Percentiles rank a stretch among this genome's conserved stretches.
These are phyloP conservation scores for Mimumesa dahlbomi DNA, from an alignment of 2,888 invertebrate species.

Conservation along the genomic window DNA sequence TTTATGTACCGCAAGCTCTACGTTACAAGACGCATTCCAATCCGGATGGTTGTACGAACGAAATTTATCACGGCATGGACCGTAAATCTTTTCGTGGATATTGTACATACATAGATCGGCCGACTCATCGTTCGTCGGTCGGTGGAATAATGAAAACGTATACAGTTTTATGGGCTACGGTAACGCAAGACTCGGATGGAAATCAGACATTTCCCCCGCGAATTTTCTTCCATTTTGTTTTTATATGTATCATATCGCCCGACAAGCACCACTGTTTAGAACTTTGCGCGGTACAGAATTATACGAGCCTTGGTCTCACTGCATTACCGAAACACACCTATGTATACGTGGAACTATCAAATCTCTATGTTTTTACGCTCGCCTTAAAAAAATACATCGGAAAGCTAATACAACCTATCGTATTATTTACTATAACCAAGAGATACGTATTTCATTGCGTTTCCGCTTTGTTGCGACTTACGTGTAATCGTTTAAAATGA, in stretches of 20 bases:
- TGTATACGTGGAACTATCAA: too few species aligned
- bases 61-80: constrained; percentile 12
- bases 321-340: constrained; percentile 7
- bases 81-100: constrained; percentile 8
- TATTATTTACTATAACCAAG: too few species aligned
- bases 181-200: constrained; percentile 5
- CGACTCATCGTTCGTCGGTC: not conserved
- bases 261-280: not conserved
- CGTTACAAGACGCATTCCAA: constrained; percentile 3
- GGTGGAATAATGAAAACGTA: constrained; percentile 4
- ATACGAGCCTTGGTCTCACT: not conserved
- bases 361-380: too few species aligned
- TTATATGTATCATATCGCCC: not conserved
- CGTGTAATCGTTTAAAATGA: not conserved
- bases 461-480: not conserved
- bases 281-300: not conserved
- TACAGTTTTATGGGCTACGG: constrained; percentile 8
- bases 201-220: not conserved
- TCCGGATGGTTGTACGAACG: not conserved
- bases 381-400: too few species aligned
- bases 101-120: constrained; percentile 1
- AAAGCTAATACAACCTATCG: too few species aligned
- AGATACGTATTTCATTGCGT: not conserved
- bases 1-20: not conserved
- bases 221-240: not conserved